A percentile compares a stretch with the other conserved stretches of the same genome.
Conservation (phyloP, 2,888 invertebrate genomes). For the Fissipunctia ypsillon region DNA sequence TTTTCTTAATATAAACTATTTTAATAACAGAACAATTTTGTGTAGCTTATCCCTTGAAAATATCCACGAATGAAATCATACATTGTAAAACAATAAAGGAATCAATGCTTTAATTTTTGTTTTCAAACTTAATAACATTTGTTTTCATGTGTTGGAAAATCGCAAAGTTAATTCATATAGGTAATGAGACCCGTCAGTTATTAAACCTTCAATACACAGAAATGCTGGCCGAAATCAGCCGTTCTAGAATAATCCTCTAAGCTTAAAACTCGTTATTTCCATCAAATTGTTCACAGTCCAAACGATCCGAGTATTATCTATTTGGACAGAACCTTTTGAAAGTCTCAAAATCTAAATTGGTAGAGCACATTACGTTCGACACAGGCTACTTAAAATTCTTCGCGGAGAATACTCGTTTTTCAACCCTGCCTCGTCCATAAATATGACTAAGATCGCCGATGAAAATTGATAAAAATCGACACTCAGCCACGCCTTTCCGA, state of each 20-base stretch:
- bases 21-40: slow-evolving; percentile 17
- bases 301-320: slow-evolving; percentile 33
- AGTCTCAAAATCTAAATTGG: slow-evolving; percentile 60
- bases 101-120: not conserved
- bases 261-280: slow-evolving; percentile 31
- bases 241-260: slow-evolving; percentile 22
- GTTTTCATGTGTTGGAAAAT: slow-evolving; percentile 6
- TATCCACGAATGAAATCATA: not conserved
- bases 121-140: not conserved
- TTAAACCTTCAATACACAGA: not conserved
- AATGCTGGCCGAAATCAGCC: not conserved
- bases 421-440: slow-evolving; percentile 60
- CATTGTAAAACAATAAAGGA: not conserved
- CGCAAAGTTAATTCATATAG: not conserved
- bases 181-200: not conserved
- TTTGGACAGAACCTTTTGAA: slow-evolving; percentile 47
- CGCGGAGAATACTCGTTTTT: slow-evolving; percentile 58
- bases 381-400: slow-evolving; percentile 64
- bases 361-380: slow-evolving; percentile 39
- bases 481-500: slow-evolving; percentile 57
- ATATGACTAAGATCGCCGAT: slow-evolving; percentile 64
- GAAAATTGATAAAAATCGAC: slow-evolving; percentile 71
- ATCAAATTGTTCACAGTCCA: slow-evolving; percentile 24
- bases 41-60: slow-evolving; percentile 13
- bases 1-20: slow-evolving; percentile 19